Base-by-base conservation (phyloP, 2,888 invertebrate genomes). In the Tuberolachnus salignus region DNA sequence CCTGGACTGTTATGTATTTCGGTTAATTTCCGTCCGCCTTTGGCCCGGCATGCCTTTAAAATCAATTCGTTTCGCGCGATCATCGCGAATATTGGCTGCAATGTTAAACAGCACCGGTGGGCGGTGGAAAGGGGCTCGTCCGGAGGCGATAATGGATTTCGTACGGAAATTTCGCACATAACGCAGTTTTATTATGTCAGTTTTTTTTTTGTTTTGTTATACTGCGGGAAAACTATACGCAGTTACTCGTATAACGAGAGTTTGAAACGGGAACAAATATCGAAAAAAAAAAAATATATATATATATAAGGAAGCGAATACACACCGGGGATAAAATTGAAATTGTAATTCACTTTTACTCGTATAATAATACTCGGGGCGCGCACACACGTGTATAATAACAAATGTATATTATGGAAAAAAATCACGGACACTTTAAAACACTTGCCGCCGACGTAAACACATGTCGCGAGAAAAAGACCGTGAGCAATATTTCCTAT, bases 391-490 rank as follows among this genome's bases (percentile, higher is more conserved):
- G 34, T 34, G 34, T 34, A 34, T 4, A 4, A 34, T 34, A 34
- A 34, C 51, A 44, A 13, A 34, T 61, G 61, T 61, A 34, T 34
- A 34, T 19, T 34, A 72, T 16, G 46, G 63, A n/a, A 49, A 69
- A 69, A 78, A 78, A 78, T 78, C 67, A 59, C 78, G 51, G 67
- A 67, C n/a, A 78, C 78, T 78, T 78, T 67, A 49, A 78, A 78
- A 78, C 78, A 78, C 78, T 78, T 78, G 78, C 59, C 78, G 16
- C 78, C 66, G 55, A 34, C n/a, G 78, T 78, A 69, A 78, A 78
- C 78, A 78, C 78, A 21, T 78, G 78, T 78, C 78, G 66, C 55
- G 66, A 21, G 67, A 69, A 13, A 34, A 57, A 46, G 4, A 49
- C 57, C 1, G 66, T 1, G n/a, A 19, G 13, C 51, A 21, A 59